Conservation (phyloP, 2,113 vertebrate genomes). For the Indicator indicator region DNA sequence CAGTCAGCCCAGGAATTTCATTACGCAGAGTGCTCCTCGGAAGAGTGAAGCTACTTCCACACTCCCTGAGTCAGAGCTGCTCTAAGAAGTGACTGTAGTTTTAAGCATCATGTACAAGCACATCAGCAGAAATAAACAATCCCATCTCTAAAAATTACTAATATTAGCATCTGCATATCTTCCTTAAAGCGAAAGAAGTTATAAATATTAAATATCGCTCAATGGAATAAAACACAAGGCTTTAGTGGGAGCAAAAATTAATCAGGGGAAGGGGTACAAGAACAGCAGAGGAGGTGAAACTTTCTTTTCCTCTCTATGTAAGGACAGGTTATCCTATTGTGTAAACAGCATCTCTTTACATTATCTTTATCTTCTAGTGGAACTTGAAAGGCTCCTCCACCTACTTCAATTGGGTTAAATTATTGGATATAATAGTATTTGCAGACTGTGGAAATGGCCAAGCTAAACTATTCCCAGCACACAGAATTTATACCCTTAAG, state of each 20-base stretch:
- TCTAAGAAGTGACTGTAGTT: slow-evolving; percentile 68
- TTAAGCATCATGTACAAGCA: slow-evolving; percentile 38
- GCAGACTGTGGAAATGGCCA: background rate
- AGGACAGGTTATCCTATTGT: background rate
- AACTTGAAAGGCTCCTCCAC: background rate
- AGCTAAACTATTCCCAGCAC: background rate
- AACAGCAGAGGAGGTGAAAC: background rate
- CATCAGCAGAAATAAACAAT: background rate
- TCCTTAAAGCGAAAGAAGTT: background rate
- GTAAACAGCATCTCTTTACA: background rate
- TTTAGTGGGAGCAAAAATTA: background rate
- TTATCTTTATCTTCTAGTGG: background rate
- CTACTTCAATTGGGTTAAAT: background rate
- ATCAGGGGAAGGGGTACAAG: background rate
- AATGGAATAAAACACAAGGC: background rate
- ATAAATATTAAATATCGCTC: slow-evolving; percentile 23
- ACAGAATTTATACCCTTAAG: background rate
- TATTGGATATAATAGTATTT: background rate
- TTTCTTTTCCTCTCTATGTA: background rate
- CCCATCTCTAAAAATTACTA: background rate
- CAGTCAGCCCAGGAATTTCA: slow-evolving; percentile 82
- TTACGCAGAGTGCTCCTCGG: slow-evolving; percentile 78
- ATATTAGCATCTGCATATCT: background rate
- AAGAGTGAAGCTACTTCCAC: slow-evolving; percentile 74
- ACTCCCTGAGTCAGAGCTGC: slow-evolving; percentile 59